These are phyloP conservation scores for Xestia xanthographa DNA, from an alignment of 2,888 invertebrate species.

Conservation along the genomic window DNA sequence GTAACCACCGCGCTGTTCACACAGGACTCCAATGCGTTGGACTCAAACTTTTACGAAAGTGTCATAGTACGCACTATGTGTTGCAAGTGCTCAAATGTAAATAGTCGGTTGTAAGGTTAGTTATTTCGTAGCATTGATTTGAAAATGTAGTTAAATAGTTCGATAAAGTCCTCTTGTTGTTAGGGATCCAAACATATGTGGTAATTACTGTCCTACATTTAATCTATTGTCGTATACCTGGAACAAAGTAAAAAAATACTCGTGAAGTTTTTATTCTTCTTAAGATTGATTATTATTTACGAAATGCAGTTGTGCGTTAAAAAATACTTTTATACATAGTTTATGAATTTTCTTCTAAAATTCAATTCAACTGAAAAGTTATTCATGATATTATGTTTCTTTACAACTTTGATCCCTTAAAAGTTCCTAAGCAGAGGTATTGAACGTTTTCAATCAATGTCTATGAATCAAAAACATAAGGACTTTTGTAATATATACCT, in stretches of 20 bases:
- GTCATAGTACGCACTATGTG: slow-evolving; percentile 89
- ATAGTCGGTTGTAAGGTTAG: slow-evolving; percentile 71
- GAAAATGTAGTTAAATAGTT: slow-evolving; percentile 58
- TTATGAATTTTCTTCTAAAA: not conserved
- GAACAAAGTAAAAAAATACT: not conserved
- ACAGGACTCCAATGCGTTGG: slow-evolving; percentile 64
- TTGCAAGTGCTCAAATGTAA: slow-evolving; percentile 87
- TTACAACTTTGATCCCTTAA: slow-evolving; percentile 52
- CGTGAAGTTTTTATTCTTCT: not conserved
- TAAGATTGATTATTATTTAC: no score
- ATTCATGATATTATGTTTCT: slow-evolving; percentile 48
- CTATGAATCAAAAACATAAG: slow-evolving; percentile 50
- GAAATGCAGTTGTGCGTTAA: no score
- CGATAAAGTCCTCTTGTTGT: slow-evolving; percentile 55
- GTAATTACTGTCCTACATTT: slow-evolving; percentile 23
- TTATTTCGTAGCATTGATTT: slow-evolving; percentile 62
- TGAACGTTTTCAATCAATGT: slow-evolving; percentile 66
- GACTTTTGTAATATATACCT: slow-evolving; percentile 56
- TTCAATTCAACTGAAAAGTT: slow-evolving; percentile 12
- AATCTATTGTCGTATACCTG: not conserved
- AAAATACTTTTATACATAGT: not conserved
- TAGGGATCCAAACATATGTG: slow-evolving; percentile 54
- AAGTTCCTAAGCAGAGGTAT: slow-evolving; percentile 67
- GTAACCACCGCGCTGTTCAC: slow-evolving; percentile 58
- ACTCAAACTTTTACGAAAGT: slow-evolving; percentile 89